Evolutionary conservation across 2,888 invertebrate species (phyloP), one percentile per base, ranked within the genome.

Genomic region (Phanerotoma sp.): DNA sequence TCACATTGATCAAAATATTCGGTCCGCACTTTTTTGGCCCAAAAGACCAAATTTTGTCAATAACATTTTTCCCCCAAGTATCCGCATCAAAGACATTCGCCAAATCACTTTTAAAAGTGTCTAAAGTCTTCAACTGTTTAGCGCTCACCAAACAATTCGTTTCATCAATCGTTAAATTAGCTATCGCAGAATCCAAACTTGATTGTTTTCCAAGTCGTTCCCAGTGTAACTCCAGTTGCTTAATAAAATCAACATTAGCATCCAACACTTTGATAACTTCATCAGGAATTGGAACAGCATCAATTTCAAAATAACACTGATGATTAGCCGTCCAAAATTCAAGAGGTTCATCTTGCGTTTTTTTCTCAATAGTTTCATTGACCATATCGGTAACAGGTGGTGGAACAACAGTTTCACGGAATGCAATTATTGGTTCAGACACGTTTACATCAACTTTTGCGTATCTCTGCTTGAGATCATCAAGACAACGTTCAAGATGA

Each of bases 401-500:
- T 13, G 84, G 84, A 1, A 96, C 84, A 49, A 99, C 85, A 0
- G 98, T 99, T 79, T 99, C 99, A 63, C 93, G 83, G 71, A 98
- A 94, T 5, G 97, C 92, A 1, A 99, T 97, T 66, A 99, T 97
- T 0, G 98, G 98, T 69, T 91, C 87, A 0, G 98, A 98, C 0
- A 93, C 93, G 60, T 87, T 87, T n/a, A 97, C 81, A 46, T 92
- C 88, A 56, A 93, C 85, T 74, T 89, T 89, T 0, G 91, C 93
- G 78, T 93, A 96, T 62, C 86, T 84, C 55, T 80, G 82, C 83
- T 84, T 87, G 49, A 99, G 82, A 79, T 99, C 99, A 72, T 93
- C 91, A 5, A 99, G 80, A 78, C 99, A 99, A 71, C 96, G 87
- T 73, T 97, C 93, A 49, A 99, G 82, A 78, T 99, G 99, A 2